Percentiles rank a stretch among this genome's conserved stretches.
These are phyloP conservation scores for Picus viridis DNA, from an alignment of 2,797 vertebrate species.

Conservation along the genomic window DNA sequence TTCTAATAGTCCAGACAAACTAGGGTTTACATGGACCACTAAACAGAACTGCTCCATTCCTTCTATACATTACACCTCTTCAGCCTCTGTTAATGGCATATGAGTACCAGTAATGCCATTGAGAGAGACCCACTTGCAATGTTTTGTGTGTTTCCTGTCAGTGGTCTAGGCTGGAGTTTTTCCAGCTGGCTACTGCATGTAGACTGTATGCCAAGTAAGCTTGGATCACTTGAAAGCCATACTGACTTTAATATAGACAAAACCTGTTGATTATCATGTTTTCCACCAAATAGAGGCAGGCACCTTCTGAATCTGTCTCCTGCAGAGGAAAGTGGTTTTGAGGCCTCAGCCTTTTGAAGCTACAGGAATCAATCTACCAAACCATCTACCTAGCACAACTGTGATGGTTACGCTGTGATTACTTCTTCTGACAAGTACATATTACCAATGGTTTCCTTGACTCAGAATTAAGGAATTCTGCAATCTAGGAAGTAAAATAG, in stretches of 20 bases:
- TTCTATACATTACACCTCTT: neutral
- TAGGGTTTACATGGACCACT: neutral
- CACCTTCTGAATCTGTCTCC: neutral
- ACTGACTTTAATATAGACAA: constrained; percentile 45
- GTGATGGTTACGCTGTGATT: neutral
- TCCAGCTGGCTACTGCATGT: constrained; percentile 33
- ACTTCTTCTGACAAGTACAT: neutral
- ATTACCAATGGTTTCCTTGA: neutral
- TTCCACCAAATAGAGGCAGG: neutral
- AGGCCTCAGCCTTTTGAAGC: neutral
- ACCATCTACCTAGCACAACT: neutral
- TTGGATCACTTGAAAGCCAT: constrained; percentile 57
- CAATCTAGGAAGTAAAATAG: neutral
- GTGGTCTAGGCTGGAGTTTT: neutral
- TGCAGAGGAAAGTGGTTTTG: neutral
- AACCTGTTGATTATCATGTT: constrained; percentile 20
- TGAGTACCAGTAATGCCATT: neutral
- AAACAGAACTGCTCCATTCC: neutral
- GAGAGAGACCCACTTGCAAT: neutral
- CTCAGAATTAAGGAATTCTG: neutral
- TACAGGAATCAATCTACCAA: neutral
- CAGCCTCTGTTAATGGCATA: neutral
- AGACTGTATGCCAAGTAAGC: constrained; percentile 28
- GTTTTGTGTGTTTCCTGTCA: constrained; percentile 33
- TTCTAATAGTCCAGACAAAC: neutral